phyloP scores from a whole-genome alignment of 2,113 vertebrate species.

The Dicrurus megarhynchus region DNA sequence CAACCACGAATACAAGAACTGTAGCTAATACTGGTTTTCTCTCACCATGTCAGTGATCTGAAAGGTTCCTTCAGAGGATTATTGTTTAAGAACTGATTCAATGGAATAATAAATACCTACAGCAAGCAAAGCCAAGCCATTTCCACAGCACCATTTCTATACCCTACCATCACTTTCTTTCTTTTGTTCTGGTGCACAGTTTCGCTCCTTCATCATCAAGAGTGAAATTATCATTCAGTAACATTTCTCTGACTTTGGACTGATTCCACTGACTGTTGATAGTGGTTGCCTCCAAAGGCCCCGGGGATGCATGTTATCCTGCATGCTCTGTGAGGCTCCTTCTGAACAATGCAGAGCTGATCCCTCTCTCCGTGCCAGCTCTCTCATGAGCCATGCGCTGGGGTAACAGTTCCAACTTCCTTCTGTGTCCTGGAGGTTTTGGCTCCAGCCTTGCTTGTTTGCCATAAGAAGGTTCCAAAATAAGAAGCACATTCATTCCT shows the following conservation, averaged over 20 bases:
- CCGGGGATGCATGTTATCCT: neutral
- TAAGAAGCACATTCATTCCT: constrained; percentile 23
- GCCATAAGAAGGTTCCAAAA: constrained; percentile 50
- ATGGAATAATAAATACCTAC: neutral
- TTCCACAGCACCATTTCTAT: neutral
- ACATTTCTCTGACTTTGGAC: neutral
- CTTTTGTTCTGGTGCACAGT: neutral
- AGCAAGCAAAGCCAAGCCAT: neutral
- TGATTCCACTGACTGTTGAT: neutral
- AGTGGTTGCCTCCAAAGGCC: neutral
- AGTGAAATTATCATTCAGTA: neutral
- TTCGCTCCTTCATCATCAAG: neutral
- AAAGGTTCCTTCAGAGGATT: constrained; percentile 40
- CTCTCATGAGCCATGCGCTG: neutral
- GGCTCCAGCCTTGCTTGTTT: constrained; percentile 32
- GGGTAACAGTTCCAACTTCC: neutral
- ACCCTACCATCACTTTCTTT: neutral
- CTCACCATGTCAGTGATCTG: neutral
- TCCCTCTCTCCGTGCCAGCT: constrained; percentile 12
- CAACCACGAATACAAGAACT: neutral
- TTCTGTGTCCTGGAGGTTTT: constrained; percentile 42
- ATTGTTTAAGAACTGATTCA: neutral
- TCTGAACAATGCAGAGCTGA: constrained; percentile 19
- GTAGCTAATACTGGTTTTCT: neutral
- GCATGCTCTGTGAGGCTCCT: constrained; percentile 1